Evolutionary conservation across 2,888 invertebrate species (phyloP).

Genomic region (Achlya flavicornis): DNA sequence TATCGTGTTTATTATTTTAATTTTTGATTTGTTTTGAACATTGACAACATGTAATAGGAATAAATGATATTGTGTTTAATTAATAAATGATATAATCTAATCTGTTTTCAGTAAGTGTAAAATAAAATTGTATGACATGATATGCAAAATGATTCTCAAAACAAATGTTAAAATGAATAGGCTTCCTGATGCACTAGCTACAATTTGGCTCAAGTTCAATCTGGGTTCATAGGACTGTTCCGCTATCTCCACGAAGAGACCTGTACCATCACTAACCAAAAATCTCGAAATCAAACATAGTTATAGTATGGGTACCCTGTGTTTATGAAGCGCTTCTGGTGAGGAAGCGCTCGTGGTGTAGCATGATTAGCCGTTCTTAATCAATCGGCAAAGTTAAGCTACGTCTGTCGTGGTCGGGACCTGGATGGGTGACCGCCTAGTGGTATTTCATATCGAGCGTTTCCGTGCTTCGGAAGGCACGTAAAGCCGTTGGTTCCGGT

Average conservation of each 20-base stretch:
- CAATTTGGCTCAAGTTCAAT: constrained; percentile 56
- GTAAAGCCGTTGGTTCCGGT: too few relatives aligned
- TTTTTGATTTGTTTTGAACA: constrained; percentile 12
- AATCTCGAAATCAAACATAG: too few relatives aligned
- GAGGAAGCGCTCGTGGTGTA: too few relatives aligned
- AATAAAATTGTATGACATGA: neutral
- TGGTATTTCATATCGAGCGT: too few relatives aligned
- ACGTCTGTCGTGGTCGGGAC: too few relatives aligned
- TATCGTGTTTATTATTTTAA: constrained; percentile 13
- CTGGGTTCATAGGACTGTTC: constrained; percentile 27
- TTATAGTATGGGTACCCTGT: too few relatives aligned
- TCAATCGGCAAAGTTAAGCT: too few relatives aligned
- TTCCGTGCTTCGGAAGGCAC: too few relatives aligned
- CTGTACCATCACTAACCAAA: neutral
- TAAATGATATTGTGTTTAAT: neutral
- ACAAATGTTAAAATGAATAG: neutral
- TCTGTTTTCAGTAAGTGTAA: neutral
- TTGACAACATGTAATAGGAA: neutral
- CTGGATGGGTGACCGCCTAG: too few relatives aligned
- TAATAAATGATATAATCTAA: neutral
- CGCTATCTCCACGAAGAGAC: constrained; percentile 15
- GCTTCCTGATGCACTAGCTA: constrained; percentile 20
- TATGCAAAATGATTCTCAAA: neutral
- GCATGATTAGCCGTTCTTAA: too few relatives aligned
- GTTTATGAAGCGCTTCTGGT: too few relatives aligned